phyloP scores from a whole-genome alignment of 2,113 vertebrate genomes.

The Herpetotheres cachinnans region DNA sequence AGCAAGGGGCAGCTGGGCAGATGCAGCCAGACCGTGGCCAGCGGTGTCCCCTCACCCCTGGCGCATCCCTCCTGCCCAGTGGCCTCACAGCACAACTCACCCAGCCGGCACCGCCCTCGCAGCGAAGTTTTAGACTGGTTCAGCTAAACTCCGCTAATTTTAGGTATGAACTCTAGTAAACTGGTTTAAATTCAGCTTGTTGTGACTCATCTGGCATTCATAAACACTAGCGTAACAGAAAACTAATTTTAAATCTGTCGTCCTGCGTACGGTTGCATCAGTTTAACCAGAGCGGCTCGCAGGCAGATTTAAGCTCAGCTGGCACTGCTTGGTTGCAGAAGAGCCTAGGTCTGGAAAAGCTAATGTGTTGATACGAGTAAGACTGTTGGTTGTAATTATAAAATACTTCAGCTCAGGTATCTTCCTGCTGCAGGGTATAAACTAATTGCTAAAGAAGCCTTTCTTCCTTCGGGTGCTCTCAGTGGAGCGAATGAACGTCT shows the following conservation, averaged over 20 bases:
- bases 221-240: background rate
- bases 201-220: constrained; percentile 34
- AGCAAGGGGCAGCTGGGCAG: background rate
- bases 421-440: background rate
- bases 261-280: background rate
- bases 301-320: background rate
- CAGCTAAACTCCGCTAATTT: background rate
- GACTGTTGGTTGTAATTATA: background rate
- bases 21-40: accelerated
- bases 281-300: background rate
- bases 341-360: background rate
- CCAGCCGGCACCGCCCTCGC: accelerated
- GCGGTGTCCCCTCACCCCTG: background rate
- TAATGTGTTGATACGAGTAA: background rate
- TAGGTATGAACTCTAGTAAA: constrained; percentile 33
- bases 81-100: accelerated
- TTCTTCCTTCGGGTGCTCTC: background rate
- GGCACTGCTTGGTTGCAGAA: background rate
- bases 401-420: background rate
- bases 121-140: background rate
- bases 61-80: accelerated
- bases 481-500: background rate
- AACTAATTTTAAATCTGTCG: constrained; percentile 8
- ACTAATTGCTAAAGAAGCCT: background rate
- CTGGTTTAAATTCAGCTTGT: constrained; percentile 36